These are phyloP conservation scores for Platycheirus rosarum DNA, from an alignment of 2,888 invertebrate species.

Conservation along the genomic window DNA sequence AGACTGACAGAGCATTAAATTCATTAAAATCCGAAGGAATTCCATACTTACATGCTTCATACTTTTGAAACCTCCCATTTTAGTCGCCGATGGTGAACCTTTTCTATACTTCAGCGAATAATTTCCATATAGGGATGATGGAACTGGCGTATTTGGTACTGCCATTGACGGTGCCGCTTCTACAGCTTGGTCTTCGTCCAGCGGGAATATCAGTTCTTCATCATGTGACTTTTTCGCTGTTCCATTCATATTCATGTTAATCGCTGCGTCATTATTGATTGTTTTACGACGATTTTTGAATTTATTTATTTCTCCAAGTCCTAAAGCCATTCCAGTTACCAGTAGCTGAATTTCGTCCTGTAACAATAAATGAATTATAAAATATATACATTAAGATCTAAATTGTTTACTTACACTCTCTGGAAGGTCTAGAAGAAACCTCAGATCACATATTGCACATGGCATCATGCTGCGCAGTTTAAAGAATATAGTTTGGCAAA, in stretches of 20 bases:
- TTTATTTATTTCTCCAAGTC: conserved; percentile 86
- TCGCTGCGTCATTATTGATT: conserved; percentile 67
- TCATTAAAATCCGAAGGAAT: too few species aligned
- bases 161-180: conserved; percentile 79
- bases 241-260: conserved; percentile 62
- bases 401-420: conserved; percentile 86
- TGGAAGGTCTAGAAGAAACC: conserved; percentile 92
- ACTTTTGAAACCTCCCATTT: conserved; percentile 75
- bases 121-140: conserved; percentile 78
- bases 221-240: conserved; percentile 81
- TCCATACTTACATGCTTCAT: conserved; percentile 73
- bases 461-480: conserved; percentile 94
- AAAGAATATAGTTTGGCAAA: conserved; percentile 91
- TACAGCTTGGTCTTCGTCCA: conserved; percentile 89
- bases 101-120: conserved; percentile 83
- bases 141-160: conserved; percentile 75
- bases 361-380: conserved; percentile 65
- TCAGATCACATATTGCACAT: conserved; percentile 91
- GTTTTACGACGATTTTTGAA: conserved; percentile 83
- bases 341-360: conserved; percentile 88
- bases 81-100: conserved; percentile 84
- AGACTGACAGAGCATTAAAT: too few species aligned
- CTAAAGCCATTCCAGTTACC: conserved; percentile 91
- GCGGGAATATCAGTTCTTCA: conserved; percentile 91
- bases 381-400: background rate